Percentiles rank a stretch among this genome's conserved stretches.
Conservation (phyloP, 2,113 vertebrate genomes). For the Formicarius rufipectus region DNA sequence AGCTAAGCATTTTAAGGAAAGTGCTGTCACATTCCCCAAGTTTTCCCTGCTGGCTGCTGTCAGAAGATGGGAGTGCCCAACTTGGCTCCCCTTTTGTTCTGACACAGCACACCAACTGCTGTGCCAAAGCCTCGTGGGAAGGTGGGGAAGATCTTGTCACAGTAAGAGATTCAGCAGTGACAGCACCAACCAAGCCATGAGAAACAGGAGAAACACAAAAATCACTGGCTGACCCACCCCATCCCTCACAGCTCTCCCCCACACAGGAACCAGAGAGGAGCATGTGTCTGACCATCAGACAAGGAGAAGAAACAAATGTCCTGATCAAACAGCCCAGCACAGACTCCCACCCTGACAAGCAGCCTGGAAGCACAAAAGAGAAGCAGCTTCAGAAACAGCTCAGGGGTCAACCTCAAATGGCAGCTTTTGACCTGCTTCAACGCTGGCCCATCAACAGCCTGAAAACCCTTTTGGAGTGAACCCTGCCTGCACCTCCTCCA, state of each 20-base stretch:
- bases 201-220: background rate
- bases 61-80: background rate
- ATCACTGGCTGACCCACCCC: background rate
- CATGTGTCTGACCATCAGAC: background rate
- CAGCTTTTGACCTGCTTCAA: background rate
- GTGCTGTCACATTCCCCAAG: background rate
- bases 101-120: background rate
- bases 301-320: background rate
- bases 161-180: background rate
- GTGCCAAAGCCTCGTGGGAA: background rate
- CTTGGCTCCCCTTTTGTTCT: background rate
- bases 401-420: background rate
- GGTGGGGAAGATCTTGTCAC: background rate
- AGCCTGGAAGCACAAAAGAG: background rate
- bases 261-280: background rate
- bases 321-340: background rate
- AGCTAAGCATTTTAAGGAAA: background rate
- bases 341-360: background rate
- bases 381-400: background rate
- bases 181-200: background rate
- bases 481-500: background rate
- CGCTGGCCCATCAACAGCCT: background rate
- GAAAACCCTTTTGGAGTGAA: background rate
- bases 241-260: background rate
- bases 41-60: background rate